Conservation (phyloP, 2,888 invertebrate species). For the Sesamia inferens region DNA sequence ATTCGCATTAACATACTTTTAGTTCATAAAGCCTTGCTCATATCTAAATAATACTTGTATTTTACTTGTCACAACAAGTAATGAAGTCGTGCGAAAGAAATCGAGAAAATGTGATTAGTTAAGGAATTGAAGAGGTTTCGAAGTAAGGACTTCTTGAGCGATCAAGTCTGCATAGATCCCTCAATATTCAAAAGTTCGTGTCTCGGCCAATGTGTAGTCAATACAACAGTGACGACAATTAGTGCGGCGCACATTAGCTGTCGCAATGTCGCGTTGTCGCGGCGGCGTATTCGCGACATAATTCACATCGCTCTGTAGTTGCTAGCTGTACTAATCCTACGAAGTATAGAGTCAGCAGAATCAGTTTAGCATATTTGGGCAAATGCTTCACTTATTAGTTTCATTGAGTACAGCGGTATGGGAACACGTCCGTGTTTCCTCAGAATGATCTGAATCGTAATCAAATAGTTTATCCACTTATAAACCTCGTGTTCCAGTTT, state of each 20-base stretch:
- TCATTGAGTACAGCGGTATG: background rate
- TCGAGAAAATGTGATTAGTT: no score
- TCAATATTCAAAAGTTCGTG: background rate
- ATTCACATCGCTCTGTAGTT: constrained; percentile 31
- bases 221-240: constrained; percentile 48
- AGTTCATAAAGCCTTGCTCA: no score
- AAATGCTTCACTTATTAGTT: background rate
- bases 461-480: background rate
- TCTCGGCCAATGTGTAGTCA: constrained; percentile 18
- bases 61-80: no score
- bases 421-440: background rate
- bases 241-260: constrained; percentile 47
- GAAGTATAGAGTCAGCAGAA: constrained; percentile 3
- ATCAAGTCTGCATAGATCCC: background rate
- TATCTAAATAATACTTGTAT: no score
- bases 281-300: constrained; percentile 40
- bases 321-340: constrained; percentile 4
- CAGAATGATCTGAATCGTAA: background rate
- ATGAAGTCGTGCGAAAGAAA: no score
- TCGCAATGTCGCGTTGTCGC: constrained; percentile 49
- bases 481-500: background rate
- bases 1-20: no score
- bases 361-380: constrained; percentile 14
- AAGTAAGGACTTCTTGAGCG: no score
- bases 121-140: no score